Evolutionary conservation across 2,113 vertebrate species (phyloP).

Genomic region (Tringa solitaria): DNA sequence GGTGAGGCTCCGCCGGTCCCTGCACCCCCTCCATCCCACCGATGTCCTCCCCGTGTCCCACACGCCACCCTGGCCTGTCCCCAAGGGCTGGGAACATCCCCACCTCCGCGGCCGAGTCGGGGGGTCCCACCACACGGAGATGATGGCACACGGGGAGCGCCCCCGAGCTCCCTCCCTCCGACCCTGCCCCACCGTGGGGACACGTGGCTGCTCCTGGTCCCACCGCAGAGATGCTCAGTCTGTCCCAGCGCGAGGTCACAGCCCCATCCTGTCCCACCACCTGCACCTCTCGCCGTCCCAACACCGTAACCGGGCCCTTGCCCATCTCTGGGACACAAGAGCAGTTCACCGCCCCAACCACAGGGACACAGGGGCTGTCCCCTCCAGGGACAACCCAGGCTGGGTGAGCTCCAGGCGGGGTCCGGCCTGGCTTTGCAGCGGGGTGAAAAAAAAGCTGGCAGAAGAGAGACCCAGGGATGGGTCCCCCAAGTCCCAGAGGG

Average conservation of each 20-base stretch:
- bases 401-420: fast-evolving
- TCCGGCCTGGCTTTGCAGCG: background rate
- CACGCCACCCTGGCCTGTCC: fast-evolving
- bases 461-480: fast-evolving
- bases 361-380: background rate
- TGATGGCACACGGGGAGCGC: fast-evolving
- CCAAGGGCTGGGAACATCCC: background rate
- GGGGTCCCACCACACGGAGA: fast-evolving
- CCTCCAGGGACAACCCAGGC: background rate
- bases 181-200: fast-evolving
- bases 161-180: background rate
- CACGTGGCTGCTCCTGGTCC: fast-evolving
- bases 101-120: fast-evolving
- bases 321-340: background rate
- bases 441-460: background rate
- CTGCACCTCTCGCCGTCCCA: background rate
- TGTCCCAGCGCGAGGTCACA: fast-evolving
- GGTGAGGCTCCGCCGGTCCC: fast-evolving
- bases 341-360: fast-evolving
- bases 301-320: fast-evolving
- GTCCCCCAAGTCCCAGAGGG: background rate
- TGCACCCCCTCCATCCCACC: background rate
- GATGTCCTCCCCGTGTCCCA: fast-evolving
- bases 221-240: fast-evolving
- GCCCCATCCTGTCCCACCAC: background rate